These are phyloP conservation scores for Episyrphus balteatus DNA, from an alignment of 1,140 invertebrate genomes.

Conservation along the genomic window DNA sequence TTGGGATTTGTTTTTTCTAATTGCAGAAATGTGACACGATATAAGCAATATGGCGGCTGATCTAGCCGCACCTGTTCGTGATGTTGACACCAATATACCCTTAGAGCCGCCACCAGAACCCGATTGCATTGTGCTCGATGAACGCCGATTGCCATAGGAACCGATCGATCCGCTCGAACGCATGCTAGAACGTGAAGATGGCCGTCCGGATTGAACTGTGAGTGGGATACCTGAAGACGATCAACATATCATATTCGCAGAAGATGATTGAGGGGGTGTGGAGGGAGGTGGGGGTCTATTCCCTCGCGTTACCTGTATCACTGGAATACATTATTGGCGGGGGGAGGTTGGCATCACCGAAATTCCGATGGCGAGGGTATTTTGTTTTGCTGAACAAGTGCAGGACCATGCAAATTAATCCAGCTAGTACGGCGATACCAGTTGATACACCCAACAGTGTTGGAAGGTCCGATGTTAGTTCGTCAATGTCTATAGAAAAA, in stretches of 20 bases:
- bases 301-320: conserved; percentile 50
- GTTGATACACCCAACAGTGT: conserved; percentile 69
- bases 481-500: conserved; percentile 53
- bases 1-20: conserved; percentile 31
- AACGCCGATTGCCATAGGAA: conserved; percentile 46
- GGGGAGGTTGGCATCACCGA: conserved; percentile 67
- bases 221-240: conserved; percentile 44
- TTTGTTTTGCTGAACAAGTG: conserved; percentile 64
- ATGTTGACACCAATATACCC: conserved; percentile 55
- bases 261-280: background rate
- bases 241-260: conserved; percentile 9
- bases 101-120: conserved; percentile 17
- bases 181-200: conserved; percentile 56
- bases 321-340: conserved; percentile 72
- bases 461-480: conserved; percentile 69
- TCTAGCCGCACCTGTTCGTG: conserved; percentile 77
- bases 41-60: conserved; percentile 82
- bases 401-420: conserved; percentile 73
- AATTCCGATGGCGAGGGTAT: conserved; percentile 59
- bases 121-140: conserved; percentile 37
- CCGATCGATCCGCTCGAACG: conserved; percentile 50
- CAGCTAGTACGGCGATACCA: conserved; percentile 70
- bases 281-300: background rate
- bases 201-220: conserved; percentile 49
- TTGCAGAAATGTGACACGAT: conserved; percentile 63